Base-by-base conservation (phyloP, 2,113 vertebrate genomes). In the Sander vitreus region DNA sequence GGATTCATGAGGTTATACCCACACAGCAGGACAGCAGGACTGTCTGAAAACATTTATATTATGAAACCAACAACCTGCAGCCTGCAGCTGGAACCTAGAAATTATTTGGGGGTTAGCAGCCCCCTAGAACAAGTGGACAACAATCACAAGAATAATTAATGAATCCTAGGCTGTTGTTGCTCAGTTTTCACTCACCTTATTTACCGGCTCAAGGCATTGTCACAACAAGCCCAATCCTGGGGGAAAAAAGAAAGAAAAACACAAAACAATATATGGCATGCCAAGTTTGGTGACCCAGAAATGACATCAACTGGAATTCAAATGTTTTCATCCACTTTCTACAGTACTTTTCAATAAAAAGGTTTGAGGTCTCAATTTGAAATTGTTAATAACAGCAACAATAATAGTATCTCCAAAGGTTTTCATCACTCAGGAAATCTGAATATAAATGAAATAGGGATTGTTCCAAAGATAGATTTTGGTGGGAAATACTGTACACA, bases 1-100 rank as follows among this genome's bases (percentile, higher is more conserved):
- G 14, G 63, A 66, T 75, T 65, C 51, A 70, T 73, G 33, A 69
- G 63, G 21, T 48, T 33, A n/a, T 65, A 45, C 67, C 62, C 70
- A 73, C 68, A 25, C 25, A 25, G 16, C 15, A 25, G 51, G 66
- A 76, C 71, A 82, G 48, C 36, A 9, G 36, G 70, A 9, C 63
- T 21, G 54, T 48, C 54, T 71, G 47, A 19, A 59, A 72, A 55
- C 30, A 53, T 71, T 60, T 13, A 53, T 4, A n/a, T 73, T 73
- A 48, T 36, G 47, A 77, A 71, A 70, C 27, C 50, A 43, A 12
- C 63, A 12, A 47, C 65, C 21, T 64, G 27, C 58, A 53, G 53
- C 45, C 36, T 63, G 70, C 58, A 70, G 39, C 57, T 55, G 57
- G 21, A 53, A 33, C n/a, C 33, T 13, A 23, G 9, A 30, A 19